A percentile compares a stretch with the other conserved stretches of the same genome.
phyloP scores from a whole-genome alignment of 2,113 vertebrate species.

The Megatriorchis doriae region DNA sequence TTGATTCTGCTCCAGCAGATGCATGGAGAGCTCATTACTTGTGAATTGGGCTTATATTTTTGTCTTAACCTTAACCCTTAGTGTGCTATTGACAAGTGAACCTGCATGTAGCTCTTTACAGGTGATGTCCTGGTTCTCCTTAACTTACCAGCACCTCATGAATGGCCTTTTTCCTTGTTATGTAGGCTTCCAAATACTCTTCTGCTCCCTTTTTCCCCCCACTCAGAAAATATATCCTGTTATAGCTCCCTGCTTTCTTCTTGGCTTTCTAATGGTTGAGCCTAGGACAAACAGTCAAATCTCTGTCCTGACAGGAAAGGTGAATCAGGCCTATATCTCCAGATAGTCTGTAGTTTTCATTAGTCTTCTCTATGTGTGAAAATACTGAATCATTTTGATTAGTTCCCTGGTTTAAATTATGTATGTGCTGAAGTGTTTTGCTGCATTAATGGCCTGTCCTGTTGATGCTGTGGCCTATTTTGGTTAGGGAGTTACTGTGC shows the following conservation, averaged over 20 bases:
- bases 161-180: background rate
- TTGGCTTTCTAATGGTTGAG: background rate
- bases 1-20: background rate
- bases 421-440: background rate
- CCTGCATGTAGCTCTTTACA: background rate
- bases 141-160: background rate
- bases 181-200: background rate
- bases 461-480: background rate
- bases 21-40: slow-evolving; percentile 36
- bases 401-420: background rate
- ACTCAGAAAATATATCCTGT: rapidly evolving
- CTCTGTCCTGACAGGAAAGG: background rate
- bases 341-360: rapidly evolving
- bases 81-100: background rate
- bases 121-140: background rate
- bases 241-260: background rate
- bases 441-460: background rate
- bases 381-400: background rate
- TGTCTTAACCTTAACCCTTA: slow-evolving; percentile 25
- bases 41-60: background rate
- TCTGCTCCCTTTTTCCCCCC: background rate
- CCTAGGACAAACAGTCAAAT: background rate
- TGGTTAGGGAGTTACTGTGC: background rate
- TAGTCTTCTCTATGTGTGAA: background rate
- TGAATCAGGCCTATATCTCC: background rate